These are phyloP conservation scores for Serinus canaria DNA, from an alignment of 2,113 vertebrate genomes.

Conservation along the genomic window DNA sequence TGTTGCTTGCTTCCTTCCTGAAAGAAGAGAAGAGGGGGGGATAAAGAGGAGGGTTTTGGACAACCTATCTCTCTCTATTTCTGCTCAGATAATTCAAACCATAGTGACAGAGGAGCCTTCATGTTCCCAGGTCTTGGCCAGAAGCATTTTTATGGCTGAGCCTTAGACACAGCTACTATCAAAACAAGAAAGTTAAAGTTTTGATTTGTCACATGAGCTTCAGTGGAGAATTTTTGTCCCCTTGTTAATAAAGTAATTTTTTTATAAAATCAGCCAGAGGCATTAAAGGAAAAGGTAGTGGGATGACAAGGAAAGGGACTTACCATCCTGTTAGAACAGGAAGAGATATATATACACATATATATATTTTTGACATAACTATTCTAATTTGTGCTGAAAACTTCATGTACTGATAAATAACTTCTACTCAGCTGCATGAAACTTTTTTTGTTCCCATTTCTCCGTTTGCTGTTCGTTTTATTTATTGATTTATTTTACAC, in stretches of 20 bases:
- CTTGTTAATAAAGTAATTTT: neutral
- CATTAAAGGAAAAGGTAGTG: neutral
- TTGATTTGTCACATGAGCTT: neutral
- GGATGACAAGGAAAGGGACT: neutral
- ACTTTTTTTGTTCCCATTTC: constrained; percentile 47
- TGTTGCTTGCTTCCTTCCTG: neutral
- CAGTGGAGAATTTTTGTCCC: neutral
- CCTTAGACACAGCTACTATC: neutral
- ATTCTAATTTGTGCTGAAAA: constrained; percentile 77
- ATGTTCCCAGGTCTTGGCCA: neutral
- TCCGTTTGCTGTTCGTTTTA: constrained; percentile 10
- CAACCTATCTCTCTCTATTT: neutral
- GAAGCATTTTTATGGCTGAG: neutral
- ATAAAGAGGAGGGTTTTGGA: neutral
- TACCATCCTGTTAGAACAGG: constrained; percentile 1
- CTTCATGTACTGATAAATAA: constrained; percentile 72
- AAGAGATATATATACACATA: neutral
- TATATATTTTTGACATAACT: constrained; percentile 57
- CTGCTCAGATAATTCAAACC: neutral
- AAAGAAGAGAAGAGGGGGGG: neutral
- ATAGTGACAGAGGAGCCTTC: neutral
- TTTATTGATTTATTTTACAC: neutral
- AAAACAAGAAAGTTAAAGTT: neutral
- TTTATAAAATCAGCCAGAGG: neutral
- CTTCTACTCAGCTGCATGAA: constrained; percentile 79